Percentiles rank a stretch among this genome's conserved stretches.
These are phyloP conservation scores for Pseudomyrmex flavicornis DNA, from an alignment of 1,140 invertebrate genomes.

Conservation along the genomic window DNA sequence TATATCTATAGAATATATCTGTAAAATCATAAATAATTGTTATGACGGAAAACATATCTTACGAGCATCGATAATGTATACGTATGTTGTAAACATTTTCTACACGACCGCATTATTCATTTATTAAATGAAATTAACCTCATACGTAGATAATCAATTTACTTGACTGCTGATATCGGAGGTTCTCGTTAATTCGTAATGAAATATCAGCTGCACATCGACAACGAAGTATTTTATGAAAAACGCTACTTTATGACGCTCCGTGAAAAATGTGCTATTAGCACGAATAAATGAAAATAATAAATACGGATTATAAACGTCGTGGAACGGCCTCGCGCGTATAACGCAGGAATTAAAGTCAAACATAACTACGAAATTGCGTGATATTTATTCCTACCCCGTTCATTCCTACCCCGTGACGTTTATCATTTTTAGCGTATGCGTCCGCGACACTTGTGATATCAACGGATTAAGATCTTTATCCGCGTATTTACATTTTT, in stretches of 20 bases:
- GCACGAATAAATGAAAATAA: conserved; percentile 58
- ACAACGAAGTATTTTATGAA: neutral
- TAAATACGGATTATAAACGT: conserved; percentile 43
- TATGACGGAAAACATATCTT: neutral
- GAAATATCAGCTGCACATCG: neutral
- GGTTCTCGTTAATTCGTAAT: neutral
- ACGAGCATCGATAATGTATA: no score
- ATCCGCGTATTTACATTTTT: conserved; percentile 48
- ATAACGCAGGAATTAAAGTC: conserved; percentile 50
- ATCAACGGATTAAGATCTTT: conserved; percentile 54
- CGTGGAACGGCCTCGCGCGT: neutral
- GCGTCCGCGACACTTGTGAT: conserved; percentile 52
- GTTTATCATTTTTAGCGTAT: conserved; percentile 54
- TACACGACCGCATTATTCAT: no score
- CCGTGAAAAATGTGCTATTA: conserved; percentile 21
- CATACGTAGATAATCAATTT: conserved; percentile 13
- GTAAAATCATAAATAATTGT: neutral
- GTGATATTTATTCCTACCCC: conserved; percentile 18
- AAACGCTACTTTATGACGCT: conserved; percentile 17
- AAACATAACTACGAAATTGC: conserved; percentile 58
- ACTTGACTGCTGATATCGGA: neutral
- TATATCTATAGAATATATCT: neutral
- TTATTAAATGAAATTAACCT: neutral
- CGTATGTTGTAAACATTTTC: no score
- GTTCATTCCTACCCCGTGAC: conserved; percentile 3